Base-by-base conservation (phyloP, 2,797 vertebrate genomes). In the Oceanodroma leucorhoa region DNA sequence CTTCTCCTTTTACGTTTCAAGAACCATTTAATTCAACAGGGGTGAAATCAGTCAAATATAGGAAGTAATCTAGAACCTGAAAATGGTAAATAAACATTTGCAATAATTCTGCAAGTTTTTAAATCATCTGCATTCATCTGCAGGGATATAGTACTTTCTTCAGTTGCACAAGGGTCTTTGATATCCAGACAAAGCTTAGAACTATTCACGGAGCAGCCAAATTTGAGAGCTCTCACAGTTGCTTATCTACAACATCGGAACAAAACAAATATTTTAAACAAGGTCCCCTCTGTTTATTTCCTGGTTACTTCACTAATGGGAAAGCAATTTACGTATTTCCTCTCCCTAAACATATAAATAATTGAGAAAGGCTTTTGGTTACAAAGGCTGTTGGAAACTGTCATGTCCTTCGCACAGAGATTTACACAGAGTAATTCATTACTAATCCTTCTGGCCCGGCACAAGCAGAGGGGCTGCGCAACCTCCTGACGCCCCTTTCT, bases 261-360 rank as follows among this genome's bases (percentile, higher is more conserved):
- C 89, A 92, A 91, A 93, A 78, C 87, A 94, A 85, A 27, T 64
- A 61, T 34, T 80, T 57, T 8, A 78, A 89, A 80, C 62, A 73
- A 89, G 73, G 34, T 53, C 85, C 82, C 73, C 41, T 57, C 72
- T 94, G 91, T 89, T 96, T 86, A 67, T 91, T 94, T 90, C 95
- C 90, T 83, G 70, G 16, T 73, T 82, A 80, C 62, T 79, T 87
- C 60, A 38, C 73, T 70, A 84, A 90, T 67, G 66, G 91, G 77
- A 95, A 87, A 94, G 73, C 83, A 82, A 83, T 77, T 66, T 87
- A 73, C 75, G 67, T 66, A 85, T 55, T 95, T 96, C 95, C 95
- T 90, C 81, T 54, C 66, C 67, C 69, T 45, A 53, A 45, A 87
- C 55, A 61, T 3, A 41, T 50, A 90, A 93, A 88, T 61, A 91